Evolutionary conservation across 2,888 invertebrate species (phyloP), one percentile per base, ranked within the genome.

Genomic region (Ferrisia virgata): DNA sequence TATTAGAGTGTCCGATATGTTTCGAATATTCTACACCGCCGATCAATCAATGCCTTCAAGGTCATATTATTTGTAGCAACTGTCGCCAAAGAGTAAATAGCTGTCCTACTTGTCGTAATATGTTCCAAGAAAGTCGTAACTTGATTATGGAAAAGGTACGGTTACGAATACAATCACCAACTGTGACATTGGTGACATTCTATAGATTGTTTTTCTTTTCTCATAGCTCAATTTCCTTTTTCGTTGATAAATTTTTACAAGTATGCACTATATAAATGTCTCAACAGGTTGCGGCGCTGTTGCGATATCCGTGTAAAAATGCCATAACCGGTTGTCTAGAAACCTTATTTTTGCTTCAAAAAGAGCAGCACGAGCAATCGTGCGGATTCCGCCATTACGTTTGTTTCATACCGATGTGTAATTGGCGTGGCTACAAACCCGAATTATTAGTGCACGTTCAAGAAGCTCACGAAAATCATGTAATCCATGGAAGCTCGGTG

Each of bases 1-100:
- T 90, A 0, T 88, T 92, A 87, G 92, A 92, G 87, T 92, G 92
- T 86, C 92, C 92, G 25, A 91, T 92, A 86, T 92, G 92, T 88
- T 89, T 92, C 87, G 92, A 92, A 87, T 91, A 91, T 88, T 91
- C 92, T 88, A 89, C 90, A 87, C 91, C 92, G 81, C 92, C 92
- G 31, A 91, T 92, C 86, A 89, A 90, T 85, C 92, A 92, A 88
- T 92, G 92, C 88, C 91, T 91, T 9, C 91, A 92, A 87, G 92
- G 92, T 0, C 92, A 92, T 88, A 90, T 92, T 47, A 90, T 92
- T 86, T 92, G 92, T 88, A 88, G 88, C 72, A 89, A 89, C 31
- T 92, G 92, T 87, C 90, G 91, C 86, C 88, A 89, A 78, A 91
- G 91, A 40, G 90, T 92, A 58, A 87, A 89, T 85, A 88, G 90